Evolutionary conservation across 2,888 invertebrate species (phyloP), one percentile per base, ranked within the genome.

Genomic region (Carcina quercana): DNA sequence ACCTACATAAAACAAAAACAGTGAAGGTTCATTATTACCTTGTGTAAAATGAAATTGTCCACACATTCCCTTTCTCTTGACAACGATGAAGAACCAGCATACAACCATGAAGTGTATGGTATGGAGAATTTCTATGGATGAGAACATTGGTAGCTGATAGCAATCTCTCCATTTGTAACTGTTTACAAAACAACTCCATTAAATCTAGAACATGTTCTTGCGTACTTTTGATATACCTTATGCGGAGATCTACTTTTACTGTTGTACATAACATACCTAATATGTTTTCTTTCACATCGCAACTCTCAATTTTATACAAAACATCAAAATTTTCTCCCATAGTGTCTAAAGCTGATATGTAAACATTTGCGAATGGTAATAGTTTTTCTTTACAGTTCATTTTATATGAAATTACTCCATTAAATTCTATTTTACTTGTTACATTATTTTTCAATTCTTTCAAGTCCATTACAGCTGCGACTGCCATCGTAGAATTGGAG

Each of bases 311-410:
- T 36, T 37, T 41, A 4, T 49, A 49, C 7, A 82, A 40, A 0
- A 60, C 58, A 65, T 79, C 70, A 63, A 68, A 72, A 14, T 59
- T 43, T 24, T 52, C 54, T 14, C 53, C 63, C 59, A 74, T 61
- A 12, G 53, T 46, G 3, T 70, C 65, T 15, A 50, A 33, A 13
- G 62, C 50, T 10, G 75, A 64, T 28, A 80, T 29, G 4, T 35
- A 30, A 3, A 78, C 54, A 48, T 53, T 49, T 10, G 71, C 59
- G 38, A 76, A 56, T 2, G 76, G 71, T 25, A 75, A 21, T 15
- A 74, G 29, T 35, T 46, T 57, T 12, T 62, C 55, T 17, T 57
- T 59, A 1, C 37, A 54, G 6, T 31, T 22, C 22, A 44, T 57
- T 25, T 48, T 58, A 42, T 65, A 79, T 8, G 58, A 56, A 13